Conservation (phyloP, 2,888 invertebrate genomes). For the Thelaira solivaga region DNA sequence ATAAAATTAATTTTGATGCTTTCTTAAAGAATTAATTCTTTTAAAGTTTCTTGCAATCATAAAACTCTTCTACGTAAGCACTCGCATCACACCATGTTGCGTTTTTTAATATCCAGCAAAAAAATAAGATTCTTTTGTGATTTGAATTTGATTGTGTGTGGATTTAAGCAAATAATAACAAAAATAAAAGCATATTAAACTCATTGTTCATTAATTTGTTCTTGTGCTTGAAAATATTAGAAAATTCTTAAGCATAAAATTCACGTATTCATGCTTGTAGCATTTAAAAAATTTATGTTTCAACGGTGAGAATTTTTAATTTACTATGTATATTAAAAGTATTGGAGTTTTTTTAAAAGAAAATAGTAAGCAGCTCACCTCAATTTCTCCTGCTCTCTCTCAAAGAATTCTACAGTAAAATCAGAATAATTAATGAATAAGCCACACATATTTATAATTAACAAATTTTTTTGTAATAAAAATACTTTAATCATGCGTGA, state of each 20-base stretch:
- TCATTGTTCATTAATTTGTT: slow-evolving; percentile 18
- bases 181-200: slow-evolving; percentile 32
- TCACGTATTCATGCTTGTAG: slow-evolving; percentile 36
- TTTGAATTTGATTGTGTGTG: slow-evolving; percentile 39
- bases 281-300: not conserved
- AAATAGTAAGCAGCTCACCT: too few relatives aligned
- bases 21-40: not conserved
- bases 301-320: not conserved
- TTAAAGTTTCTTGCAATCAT: not conserved
- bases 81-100: too few relatives aligned
- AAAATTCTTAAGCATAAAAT: slow-evolving; percentile 1
- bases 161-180: not conserved
- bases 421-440: too few relatives aligned
- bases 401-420: too few relatives aligned
- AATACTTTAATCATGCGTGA: too few relatives aligned
- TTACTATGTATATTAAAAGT: too few relatives aligned
- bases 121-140: slow-evolving; percentile 18
- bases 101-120: too few relatives aligned
- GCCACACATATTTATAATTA: too few relatives aligned
- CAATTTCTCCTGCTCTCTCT: too few relatives aligned
- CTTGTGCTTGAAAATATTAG: not conserved
- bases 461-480: too few relatives aligned
- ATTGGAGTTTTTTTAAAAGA: too few relatives aligned
- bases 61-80: not conserved
- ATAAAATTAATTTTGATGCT: too few relatives aligned